A percentile compares a stretch with the other conserved stretches of the same genome.
Conservation (phyloP, 2,888 invertebrate species). For the Rhimphoctona megacephalus region DNA sequence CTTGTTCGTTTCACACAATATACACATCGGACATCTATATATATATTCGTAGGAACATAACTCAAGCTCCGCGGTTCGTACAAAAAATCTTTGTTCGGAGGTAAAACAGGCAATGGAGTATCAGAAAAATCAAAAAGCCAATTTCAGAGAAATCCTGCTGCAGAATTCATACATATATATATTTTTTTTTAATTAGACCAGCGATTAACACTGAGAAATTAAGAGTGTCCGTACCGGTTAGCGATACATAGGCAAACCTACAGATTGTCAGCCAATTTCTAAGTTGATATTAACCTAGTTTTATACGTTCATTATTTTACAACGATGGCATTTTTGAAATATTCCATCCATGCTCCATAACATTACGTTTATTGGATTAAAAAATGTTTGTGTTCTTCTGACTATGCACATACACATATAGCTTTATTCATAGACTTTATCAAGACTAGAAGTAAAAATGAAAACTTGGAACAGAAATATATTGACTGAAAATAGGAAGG, state of each 20-base stretch:
- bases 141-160: neutral
- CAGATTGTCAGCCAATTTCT: neutral
- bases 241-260: too few relatives aligned
- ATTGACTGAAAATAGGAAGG: neutral
- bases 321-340: neutral
- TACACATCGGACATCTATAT: conserved; percentile 5
- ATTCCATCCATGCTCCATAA: neutral
- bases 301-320: neutral
- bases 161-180: neutral
- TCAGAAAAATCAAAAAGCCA: neutral
- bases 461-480: neutral
- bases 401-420: too few relatives aligned
- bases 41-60: neutral
- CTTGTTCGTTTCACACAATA: conserved; percentile 23
- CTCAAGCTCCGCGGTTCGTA: neutral
- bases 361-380: neutral
- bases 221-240: neutral
- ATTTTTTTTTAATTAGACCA: neutral
- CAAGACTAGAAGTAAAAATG: neutral
- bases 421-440: neutral
- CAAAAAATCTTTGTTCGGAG: neutral
- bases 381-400: neutral
- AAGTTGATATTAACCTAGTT: neutral
- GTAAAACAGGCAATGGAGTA: neutral
- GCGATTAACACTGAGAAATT: neutral